Evolutionary conservation across 2,113 vertebrate genomes (phyloP), one percentile per base, ranked within the genome.

Genomic region (Hippocampus guttulatus): DNA sequence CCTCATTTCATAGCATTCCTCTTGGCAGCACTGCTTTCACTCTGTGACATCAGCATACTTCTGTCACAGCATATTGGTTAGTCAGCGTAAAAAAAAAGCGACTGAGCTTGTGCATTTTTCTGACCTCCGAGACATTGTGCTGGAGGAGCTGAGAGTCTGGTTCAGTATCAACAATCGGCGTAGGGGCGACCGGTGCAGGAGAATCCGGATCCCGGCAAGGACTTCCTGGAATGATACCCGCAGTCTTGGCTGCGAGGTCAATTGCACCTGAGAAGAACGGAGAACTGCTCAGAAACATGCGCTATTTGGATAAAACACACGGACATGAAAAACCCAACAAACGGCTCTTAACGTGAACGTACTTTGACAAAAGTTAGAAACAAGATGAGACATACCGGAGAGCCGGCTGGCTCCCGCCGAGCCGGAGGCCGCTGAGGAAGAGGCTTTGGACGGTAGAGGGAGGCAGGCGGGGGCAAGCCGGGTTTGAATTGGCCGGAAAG

Each of bases 401-500:
- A 98, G 91, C 71, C 94, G 92, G 80, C 61, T 95, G 61, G 83
- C 68, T 0, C 64, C 47, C 27, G 68, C 76, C 67, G 85, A 80
- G 79, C 73, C 79, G 15, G 92, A 80, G 41, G 90, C 76, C 75
- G 91, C 54, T 52, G 94, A 47, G 6, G 63, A 89, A 60, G 91
- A 85, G 68, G 88, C 90, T 92, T 97, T 97, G 85, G 95, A 91
- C 71, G 94, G 81, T 6, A 94, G 90, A 0, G 95, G 93, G 62
- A 95, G 93, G 67, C 95, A 92, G 69, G 93, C 85, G 77, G 95
- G 94, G 83, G 92, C 88, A 68, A 95, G 87, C 3, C 95, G 94
- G 54, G 95, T 92, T 78, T 97, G 95, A 87, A 98, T 95, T 52
- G 97, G 97, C 75, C 96, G 94, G 90, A 98, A 98, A 0, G 96